Conservation (phyloP, 1,140 invertebrate species). For the Dinoponera quadriceps region DNA sequence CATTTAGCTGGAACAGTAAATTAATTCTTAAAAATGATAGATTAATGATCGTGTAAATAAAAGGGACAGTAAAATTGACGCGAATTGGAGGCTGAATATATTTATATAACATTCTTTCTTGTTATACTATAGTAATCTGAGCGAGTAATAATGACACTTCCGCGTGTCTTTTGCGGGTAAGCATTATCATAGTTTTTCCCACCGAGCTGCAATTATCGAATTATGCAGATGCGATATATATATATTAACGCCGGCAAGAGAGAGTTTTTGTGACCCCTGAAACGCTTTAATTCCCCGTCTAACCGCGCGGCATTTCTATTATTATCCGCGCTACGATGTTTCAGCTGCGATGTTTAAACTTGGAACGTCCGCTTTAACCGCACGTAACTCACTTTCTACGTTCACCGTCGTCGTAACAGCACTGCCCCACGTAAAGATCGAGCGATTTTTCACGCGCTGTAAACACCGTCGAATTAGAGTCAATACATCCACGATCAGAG, state of each 20-base stretch:
- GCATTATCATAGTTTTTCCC: too few relatives aligned
- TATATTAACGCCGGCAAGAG: not conserved
- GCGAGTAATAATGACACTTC: too few relatives aligned
- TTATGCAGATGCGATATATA: not conserved
- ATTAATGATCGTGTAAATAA: too few relatives aligned
- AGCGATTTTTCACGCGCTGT: not conserved
- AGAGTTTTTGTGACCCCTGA: not conserved
- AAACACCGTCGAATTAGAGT: not conserved
- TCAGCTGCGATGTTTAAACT: constrained; percentile 6
- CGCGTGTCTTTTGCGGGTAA: too few relatives aligned
- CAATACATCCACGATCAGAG: not conserved
- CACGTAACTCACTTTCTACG: constrained; percentile 52
- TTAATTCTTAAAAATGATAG: too few relatives aligned
- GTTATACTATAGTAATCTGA: too few relatives aligned
- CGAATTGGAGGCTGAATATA: too few relatives aligned
- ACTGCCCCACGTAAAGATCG: not conserved
- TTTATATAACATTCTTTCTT: too few relatives aligned
- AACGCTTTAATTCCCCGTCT: not conserved
- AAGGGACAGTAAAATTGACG: too few relatives aligned
- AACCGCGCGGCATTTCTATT: not conserved
- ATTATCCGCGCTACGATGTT: not conserved
- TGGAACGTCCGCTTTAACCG: not conserved
- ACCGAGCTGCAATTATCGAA: too few relatives aligned
- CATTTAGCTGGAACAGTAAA: too few relatives aligned
- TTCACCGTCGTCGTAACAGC: not conserved